A percentile compares a stretch with the other conserved stretches of the same genome.
Evolutionary conservation across 2,888 invertebrate genomes (phyloP).

Genomic region (Rhingia rostrata): DNA sequence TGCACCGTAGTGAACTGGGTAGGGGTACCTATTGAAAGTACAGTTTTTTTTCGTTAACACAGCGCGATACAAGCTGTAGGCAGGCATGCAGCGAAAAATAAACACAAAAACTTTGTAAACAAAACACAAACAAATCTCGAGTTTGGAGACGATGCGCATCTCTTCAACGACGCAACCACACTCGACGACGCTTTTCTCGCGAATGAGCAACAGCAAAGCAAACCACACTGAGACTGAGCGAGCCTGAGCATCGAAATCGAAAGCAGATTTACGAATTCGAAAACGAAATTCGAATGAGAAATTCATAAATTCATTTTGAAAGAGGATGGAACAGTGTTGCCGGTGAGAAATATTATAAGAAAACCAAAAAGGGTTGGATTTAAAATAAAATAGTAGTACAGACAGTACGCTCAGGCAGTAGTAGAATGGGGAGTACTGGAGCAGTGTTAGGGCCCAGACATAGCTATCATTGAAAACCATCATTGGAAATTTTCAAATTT

Average conservation of each 20-base stretch:
- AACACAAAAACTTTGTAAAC: background rate
- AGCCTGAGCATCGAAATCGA: slow-evolving; percentile 47
- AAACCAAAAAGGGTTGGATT: too few species aligned
- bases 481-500: too few species aligned
- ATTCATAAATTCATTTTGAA: slow-evolving; percentile 14
- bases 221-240: background rate
- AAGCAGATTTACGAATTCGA: slow-evolving; percentile 50
- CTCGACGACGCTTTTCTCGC: slow-evolving; percentile 31
- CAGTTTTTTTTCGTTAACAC: slow-evolving; percentile 49
- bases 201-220: slow-evolving; percentile 46
- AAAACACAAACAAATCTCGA: slow-evolving; percentile 29
- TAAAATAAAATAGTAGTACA: too few species aligned
- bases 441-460: too few species aligned
- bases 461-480: too few species aligned
- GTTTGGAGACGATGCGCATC: slow-evolving; percentile 26
- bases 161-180: slow-evolving; percentile 19
- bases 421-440: too few species aligned
- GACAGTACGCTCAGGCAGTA: too few species aligned
- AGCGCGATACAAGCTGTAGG: background rate
- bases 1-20: slow-evolving; percentile 25
- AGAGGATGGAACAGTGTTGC: slow-evolving; percentile 11
- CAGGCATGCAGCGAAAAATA: slow-evolving; percentile 14
- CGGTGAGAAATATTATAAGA: too few species aligned
- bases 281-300: slow-evolving; percentile 27
- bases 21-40: slow-evolving; percentile 40